Evolutionary conservation across 2,113 vertebrate genomes (phyloP).

Genomic region (Eretmochelys imbricata): DNA sequence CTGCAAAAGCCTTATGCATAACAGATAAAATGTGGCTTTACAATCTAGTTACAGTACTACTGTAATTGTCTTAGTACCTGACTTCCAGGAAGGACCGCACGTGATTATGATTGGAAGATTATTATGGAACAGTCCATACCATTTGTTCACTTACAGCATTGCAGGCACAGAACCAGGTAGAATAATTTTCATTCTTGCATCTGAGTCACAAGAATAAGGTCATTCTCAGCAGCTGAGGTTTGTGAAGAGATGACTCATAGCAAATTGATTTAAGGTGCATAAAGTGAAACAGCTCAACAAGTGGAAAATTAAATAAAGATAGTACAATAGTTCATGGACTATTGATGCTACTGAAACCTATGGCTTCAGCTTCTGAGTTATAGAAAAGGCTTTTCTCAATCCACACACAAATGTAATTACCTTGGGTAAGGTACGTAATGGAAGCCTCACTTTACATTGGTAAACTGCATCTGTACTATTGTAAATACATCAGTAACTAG

Average conservation of each 20-base stretch:
- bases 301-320: background rate
- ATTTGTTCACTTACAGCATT: background rate
- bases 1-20: conserved; percentile 11
- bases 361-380: background rate
- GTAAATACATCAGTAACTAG: background rate
- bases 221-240: background rate
- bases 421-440: background rate
- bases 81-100: conserved; percentile 56
- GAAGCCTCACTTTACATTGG: background rate
- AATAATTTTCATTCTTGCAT: background rate
- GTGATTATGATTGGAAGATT: conserved; percentile 15
- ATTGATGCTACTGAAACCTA: background rate
- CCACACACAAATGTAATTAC: background rate
- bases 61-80: conserved; percentile 34
- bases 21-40: conserved; percentile 32
- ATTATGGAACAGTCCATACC: conserved; percentile 22
- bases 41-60: background rate
- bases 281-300: background rate
- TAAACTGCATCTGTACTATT: background rate
- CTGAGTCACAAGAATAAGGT: background rate
- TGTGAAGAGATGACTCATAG: background rate
- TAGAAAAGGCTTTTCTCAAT: background rate
- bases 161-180: background rate
- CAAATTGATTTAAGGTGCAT: background rate
- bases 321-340: background rate